Evolutionary conservation across 2,797 vertebrate genomes (phyloP), one percentile per base, ranked within the genome.

Genomic region (Hafferia zeledoni): DNA sequence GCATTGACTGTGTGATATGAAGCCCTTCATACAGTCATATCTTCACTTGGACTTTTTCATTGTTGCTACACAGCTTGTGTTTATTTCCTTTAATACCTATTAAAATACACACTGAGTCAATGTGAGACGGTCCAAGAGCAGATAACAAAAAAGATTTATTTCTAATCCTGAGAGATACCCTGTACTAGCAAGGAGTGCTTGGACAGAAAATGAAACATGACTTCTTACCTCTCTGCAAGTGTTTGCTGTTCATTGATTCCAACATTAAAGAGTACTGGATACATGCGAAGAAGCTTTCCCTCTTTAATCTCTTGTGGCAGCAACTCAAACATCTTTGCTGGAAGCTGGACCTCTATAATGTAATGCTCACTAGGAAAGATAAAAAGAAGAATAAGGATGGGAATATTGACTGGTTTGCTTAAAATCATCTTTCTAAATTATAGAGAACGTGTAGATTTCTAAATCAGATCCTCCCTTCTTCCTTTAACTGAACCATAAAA

Each of bases 201-300:
- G 43, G 68, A 57, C 10, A 75, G 46, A 79, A 88, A 71, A 69
- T 3, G 8, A 65, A 89, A 75, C 4, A 20, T 0, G 0, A 7
- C 39, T 35, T 35, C 95, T 95, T 98, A 99, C 99, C 99, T 99
- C 97, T 99, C 99, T 80, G 99, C 99, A 87, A 99, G 98, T 15
- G 99, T 99, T 96, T 99, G 99, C 96, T 99, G 99, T 83, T 99
- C 99, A 87, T 99, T 99, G 98, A 99, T 99, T 87, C 99, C 99
- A 90, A 99, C 98, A 27, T 99, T 99, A 92, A 99, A 99, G 93
- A 99, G 98, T 24, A 99, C 98, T 0, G 99, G 99, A 71, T 98
- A 98, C 43, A 99, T 98, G 60, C 92, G 98, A 22, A 99, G 97
- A 63, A 98, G 97, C 89, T 99, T 99, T 81, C 99, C 99, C 86